Evolutionary conservation across 2,113 vertebrate genomes (phyloP), one percentile per base, ranked within the genome.

Genomic region (Etheostoma cragini): DNA sequence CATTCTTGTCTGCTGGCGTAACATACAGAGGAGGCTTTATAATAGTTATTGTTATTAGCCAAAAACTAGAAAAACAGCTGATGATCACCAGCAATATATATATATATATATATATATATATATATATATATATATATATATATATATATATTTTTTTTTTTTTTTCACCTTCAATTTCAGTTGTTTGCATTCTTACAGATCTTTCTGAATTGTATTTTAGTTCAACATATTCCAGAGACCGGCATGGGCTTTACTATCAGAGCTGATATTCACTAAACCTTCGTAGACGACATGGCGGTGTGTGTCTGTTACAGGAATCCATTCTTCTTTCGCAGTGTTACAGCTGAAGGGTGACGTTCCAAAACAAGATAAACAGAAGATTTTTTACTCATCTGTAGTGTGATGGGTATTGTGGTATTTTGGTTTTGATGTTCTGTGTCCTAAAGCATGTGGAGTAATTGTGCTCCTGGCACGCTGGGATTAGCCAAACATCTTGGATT

Each of bases 341-440:
- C 24, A 72, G 49, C 67, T 69, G 74, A 71, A 76, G 64, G 46
- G 61, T 47, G 65, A 56, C 82, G 86, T 88, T 89, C 81, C 81
- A 79, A 63, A 82, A 80, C 7, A 2, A 30, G 30, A 30, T 30
- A 30, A 30, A 30, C 30, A 38, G 12, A 50, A 62, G 35, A 42
- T 22, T 45, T 22, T 45, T 14, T 35, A 15, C 53, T 35, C 49
- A 52, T 45, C 38, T 19, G 12, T 6, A 35, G 49, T 54, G 16
- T 45, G 47, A 74, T 26, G 19, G 1, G 11, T 30, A 21, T 30
- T 53, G n/a, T 8, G 16, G 22, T 33, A 66, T 76, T 42, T 65
- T 46, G 53, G 21, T 26, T 75, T 60, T 33, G 58, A 52, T 67
- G 22, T 61, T 76, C 65, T 72, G 22, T 64, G 47, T 66, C 52